Conservation (phyloP, 1,140 invertebrate species). For the Aphelenchoides fujianensis region DNA sequence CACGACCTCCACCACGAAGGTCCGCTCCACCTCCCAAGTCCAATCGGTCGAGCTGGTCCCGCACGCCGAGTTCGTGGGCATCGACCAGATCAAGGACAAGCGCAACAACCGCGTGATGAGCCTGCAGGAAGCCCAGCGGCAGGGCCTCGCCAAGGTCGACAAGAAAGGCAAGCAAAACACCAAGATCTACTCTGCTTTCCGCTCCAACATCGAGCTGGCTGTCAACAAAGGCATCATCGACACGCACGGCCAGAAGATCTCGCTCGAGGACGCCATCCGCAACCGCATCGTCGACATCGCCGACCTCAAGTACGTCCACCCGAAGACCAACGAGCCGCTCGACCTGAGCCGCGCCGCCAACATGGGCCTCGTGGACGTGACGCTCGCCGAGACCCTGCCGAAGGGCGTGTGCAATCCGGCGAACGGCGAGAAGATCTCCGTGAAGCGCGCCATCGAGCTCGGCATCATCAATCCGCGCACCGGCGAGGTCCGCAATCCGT, state of each 20-base stretch:
- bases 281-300: conserved; percentile 62
- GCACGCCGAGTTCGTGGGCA: conserved; percentile 61
- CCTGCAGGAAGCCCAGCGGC: conserved; percentile 56
- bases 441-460: conserved; percentile 77
- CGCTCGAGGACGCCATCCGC: conserved; percentile 63
- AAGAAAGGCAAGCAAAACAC: conserved; percentile 61
- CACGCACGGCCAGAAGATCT: conserved; percentile 53
- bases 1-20: conserved; percentile 60
- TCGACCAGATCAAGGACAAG: conserved; percentile 59
- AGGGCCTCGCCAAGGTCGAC: conserved; percentile 59
- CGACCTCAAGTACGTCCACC: conserved; percentile 51
- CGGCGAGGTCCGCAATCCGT: conserved; percentile 69
- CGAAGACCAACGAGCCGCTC: conserved; percentile 52
- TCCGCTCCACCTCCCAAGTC: conserved; percentile 58
- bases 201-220: conserved; percentile 59
- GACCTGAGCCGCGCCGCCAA: conserved; percentile 58
- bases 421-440: conserved; percentile 67
- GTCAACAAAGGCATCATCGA: conserved; percentile 59
- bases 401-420: conserved; percentile 58
- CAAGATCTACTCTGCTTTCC: conserved; percentile 57
- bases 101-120: conserved; percentile 55
- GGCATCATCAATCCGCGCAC: conserved; percentile 82
- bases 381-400: conserved; percentile 58
- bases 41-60: conserved; percentile 61
- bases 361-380: conserved; percentile 60